These are phyloP conservation scores for Silurus meridionalis DNA, from an alignment of 2,113 vertebrate species.

Conservation along the genomic window DNA sequence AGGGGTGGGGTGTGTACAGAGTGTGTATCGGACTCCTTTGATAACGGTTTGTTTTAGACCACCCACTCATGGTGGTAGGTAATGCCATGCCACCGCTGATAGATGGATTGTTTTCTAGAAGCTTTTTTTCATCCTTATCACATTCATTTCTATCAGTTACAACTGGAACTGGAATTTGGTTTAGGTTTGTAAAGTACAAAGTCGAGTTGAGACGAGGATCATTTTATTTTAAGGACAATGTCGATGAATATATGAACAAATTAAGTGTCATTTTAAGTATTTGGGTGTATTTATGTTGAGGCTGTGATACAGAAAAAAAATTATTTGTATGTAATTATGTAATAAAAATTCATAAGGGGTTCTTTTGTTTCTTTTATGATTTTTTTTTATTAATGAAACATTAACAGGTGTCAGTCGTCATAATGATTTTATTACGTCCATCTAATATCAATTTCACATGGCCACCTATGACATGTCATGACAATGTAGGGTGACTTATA, in stretches of 20 bases:
- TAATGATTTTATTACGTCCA: neutral
- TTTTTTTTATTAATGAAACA: neutral
- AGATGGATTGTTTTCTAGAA: conserved; percentile 6
- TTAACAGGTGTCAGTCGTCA: neutral
- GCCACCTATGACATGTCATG: neutral
- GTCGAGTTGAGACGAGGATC: neutral
- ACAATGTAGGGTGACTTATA: neutral
- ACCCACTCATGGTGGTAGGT: conserved; percentile 2
- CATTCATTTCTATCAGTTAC: neutral
- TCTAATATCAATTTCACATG: neutral
- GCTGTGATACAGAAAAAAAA: neutral
- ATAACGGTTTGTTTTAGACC: conserved; percentile 13
- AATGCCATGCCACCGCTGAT: neutral
- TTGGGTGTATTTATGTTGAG: neutral
- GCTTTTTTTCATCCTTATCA: neutral
- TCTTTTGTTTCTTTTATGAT: too few species aligned
- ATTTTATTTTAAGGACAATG: neutral
- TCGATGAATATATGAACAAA: neutral
- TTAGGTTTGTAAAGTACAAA: neutral
- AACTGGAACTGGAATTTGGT: neutral
- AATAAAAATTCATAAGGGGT: too few species aligned
- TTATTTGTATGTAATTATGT: too few species aligned
- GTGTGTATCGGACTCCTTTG: neutral
- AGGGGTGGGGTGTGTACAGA: conserved; percentile 5
- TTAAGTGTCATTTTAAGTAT: neutral